Percentiles rank a stretch among this genome's conserved stretches.
These are phyloP conservation scores for Willisornis vidua DNA, from an alignment of 2,113 vertebrate genomes.

Conservation along the genomic window DNA sequence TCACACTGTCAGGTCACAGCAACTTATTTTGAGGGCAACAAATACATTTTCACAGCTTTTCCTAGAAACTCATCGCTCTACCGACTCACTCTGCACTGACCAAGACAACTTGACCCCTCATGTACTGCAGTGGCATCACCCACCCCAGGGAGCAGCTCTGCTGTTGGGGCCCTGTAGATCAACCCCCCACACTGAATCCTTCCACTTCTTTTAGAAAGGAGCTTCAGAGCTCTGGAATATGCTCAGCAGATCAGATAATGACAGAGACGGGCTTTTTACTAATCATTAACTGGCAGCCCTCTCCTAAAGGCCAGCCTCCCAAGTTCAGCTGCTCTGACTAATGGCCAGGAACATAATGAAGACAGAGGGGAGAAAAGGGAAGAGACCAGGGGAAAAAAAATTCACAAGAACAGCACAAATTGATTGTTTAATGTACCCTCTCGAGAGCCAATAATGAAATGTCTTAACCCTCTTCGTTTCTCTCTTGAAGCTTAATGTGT, in stretches of 20 bases:
- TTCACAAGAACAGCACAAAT: conserved; percentile 49
- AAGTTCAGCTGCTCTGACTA: conserved; percentile 42
- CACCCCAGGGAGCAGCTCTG: neutral
- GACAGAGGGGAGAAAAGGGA: conserved; percentile 54
- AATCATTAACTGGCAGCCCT: conserved; percentile 46
- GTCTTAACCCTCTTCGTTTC: conserved; percentile 61
- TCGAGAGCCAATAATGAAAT: conserved; percentile 62
- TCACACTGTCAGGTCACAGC: neutral
- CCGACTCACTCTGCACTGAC: neutral
- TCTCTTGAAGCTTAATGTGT: conserved; percentile 65
- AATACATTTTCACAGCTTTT: neutral
- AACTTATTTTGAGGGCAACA: neutral
- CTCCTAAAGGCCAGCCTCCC: conserved; percentile 55
- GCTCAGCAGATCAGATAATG: conserved; percentile 42
- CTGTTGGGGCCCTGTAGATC: neutral
- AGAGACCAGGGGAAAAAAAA: conserved; percentile 24
- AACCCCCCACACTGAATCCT: neutral
- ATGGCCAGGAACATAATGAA: conserved; percentile 58
- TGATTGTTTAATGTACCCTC: conserved; percentile 71
- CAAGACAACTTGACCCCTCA: neutral
- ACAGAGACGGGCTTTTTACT: conserved; percentile 60
- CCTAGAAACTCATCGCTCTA: neutral
- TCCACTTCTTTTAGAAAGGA: conserved; percentile 8
- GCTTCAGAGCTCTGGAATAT: conserved; percentile 21
- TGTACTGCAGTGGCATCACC: neutral